Base-by-base conservation (phyloP, 1,140 invertebrate species). In the Pogonomyrmex californicus region DNA sequence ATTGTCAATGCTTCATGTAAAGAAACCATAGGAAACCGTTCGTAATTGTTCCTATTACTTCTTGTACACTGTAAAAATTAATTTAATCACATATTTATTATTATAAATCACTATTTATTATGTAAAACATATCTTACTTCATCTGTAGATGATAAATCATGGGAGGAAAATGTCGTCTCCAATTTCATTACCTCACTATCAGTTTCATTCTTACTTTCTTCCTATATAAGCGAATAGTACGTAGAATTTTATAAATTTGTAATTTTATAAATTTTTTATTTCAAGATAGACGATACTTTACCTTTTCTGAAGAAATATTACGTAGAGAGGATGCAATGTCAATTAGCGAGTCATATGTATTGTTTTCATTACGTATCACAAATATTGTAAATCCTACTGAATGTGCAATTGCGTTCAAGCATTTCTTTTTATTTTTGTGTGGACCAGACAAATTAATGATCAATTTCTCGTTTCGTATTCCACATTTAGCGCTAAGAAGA, bases 1-100 rank as follows among this genome's bases (percentile, higher is more conserved):
- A 96, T 95, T 30, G 96, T 90, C 85, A 97, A 94, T 1, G 98
- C 98, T 77, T 97, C 95, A 0, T 71, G 1, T n/a, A 54, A 0
- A 38, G 47, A 9, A 70, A 70, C 4, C 7, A 4, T 17, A 10
- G 68, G 30, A 17, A 17, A 17, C 12, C 14, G 17, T 17, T 38
- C 14, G 5, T 0, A 0, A 38, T 63, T 17, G 33, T 17, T 17
- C 17, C 5, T 1, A 41, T 41, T 9, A 9, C 38, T 1, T 2
- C 4, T n/a, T n/a, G 0, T 41, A n/a, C 0, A 9, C 62, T 65
- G 12, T 4, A 66, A 41, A 44, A 23, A 44, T 44, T 23, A 23
- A 12, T 68, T 44, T 68, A 65, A 12, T 23, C 12, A 14, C 9
- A 14, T 66, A n/a, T 23, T 3, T 44, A 36, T 54, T 49, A 17